Percentiles rank a stretch among this genome's conserved stretches.
These are phyloP conservation scores for Patella pellucida DNA, from an alignment of 2,888 invertebrate genomes.

Conservation along the genomic window DNA sequence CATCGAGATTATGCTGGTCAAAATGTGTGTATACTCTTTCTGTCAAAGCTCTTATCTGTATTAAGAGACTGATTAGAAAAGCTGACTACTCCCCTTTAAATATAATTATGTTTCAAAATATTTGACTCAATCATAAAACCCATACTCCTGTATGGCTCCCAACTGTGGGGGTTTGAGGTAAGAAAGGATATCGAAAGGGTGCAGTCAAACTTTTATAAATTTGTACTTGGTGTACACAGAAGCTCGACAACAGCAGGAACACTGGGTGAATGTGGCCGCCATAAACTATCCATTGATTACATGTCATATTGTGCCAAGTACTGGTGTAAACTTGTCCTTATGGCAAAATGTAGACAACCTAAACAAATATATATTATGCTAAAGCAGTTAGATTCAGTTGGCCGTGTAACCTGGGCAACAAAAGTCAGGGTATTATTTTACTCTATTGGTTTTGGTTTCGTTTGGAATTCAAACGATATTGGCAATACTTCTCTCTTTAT, in stretches of 20 bases:
- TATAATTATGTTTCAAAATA: neutral
- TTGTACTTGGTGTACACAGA: neutral
- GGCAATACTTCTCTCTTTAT: neutral
- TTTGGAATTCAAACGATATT: neutral
- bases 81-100: neutral
- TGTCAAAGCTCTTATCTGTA: neutral
- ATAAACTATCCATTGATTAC: neutral
- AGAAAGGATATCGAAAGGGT: neutral
- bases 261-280: neutral
- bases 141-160: neutral
- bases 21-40: no score
- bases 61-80: neutral
- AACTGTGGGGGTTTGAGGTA: neutral
- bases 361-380: conserved; percentile 6
- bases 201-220: neutral
- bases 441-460: neutral
- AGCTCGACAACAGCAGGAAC: neutral
- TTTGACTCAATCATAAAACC: neutral
- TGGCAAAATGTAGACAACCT: neutral
- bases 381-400: neutral
- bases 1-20: no score
- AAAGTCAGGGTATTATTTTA: neutral
- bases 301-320: neutral
- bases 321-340: neutral
- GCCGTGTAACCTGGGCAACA: neutral